phyloP scores from a whole-genome alignment of 2,113 vertebrate species.

The Brienomyrus brachyistius region DNA sequence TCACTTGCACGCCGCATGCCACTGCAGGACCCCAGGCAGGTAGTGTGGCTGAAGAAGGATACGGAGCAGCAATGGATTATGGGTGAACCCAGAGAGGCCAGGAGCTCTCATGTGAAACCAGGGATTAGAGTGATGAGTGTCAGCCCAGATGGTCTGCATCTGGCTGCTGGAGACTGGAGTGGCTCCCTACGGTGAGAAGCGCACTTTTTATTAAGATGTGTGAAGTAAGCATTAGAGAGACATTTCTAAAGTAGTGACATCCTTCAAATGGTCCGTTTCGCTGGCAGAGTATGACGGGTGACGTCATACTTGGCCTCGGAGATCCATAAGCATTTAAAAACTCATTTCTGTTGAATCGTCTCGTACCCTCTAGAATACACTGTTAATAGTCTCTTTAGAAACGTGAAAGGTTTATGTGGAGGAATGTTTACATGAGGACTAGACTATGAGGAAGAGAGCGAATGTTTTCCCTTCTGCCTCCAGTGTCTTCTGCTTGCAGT shows the following conservation, averaged over 20 bases:
- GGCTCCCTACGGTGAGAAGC: constrained; percentile 73
- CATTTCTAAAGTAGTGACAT: background rate
- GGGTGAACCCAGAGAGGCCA: constrained; percentile 49
- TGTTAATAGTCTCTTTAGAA: background rate
- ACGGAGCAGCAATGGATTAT: constrained; percentile 48
- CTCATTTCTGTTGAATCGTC: background rate
- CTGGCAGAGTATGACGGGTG: background rate
- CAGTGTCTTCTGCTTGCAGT: constrained; percentile 73
- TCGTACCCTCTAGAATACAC: background rate
- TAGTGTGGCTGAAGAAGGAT: constrained; percentile 67
- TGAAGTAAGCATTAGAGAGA: background rate
- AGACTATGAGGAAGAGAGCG: background rate
- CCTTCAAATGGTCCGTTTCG: background rate
- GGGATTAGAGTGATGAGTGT: constrained; percentile 74
- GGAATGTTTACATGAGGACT: background rate
- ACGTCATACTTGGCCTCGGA: background rate
- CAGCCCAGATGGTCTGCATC: constrained; percentile 74
- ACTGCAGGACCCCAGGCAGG: constrained; percentile 68
- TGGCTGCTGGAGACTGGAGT: constrained; percentile 80
- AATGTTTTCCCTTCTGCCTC: background rate
- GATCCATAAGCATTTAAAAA: background rate
- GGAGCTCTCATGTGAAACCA: constrained; percentile 55
- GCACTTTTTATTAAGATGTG: background rate
- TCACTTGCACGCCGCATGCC: background rate
- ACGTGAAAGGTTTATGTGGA: background rate